A percentile compares a stretch with the other conserved stretches of the same genome.
These are phyloP conservation scores for Zelleria hepariella DNA, from an alignment of 2,888 invertebrate species.

Conservation along the genomic window DNA sequence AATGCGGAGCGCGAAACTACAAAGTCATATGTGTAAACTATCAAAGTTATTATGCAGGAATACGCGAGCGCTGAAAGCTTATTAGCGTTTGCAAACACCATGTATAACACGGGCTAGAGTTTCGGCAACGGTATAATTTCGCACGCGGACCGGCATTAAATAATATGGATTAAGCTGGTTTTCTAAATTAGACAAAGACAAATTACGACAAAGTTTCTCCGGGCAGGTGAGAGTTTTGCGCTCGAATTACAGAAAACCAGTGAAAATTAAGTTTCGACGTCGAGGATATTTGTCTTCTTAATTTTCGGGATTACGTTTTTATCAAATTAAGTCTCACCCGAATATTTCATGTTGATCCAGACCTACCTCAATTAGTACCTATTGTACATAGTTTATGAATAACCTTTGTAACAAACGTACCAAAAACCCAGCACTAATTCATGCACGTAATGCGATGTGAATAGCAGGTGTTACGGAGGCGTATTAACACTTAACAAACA, in stretches of 20 bases:
- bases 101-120: conserved; percentile 53
- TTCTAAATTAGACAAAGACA: conserved; percentile 14
- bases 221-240: conserved; percentile 1
- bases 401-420: not conserved
- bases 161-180: conserved; percentile 6
- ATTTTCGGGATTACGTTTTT: not conserved
- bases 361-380: too few relatives aligned
- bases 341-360: too few relatives aligned
- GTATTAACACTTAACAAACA: conserved; percentile 6
- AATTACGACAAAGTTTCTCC: conserved; percentile 9
- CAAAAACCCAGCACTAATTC: not conserved
- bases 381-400: too few relatives aligned
- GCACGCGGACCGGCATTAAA: conserved; percentile 3
- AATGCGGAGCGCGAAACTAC: not conserved
- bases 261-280: not conserved
- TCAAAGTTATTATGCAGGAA: conserved; percentile 14
- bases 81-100: conserved; percentile 63
- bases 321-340: not conserved
- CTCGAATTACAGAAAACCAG: conserved; percentile 3
- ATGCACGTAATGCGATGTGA: conserved; percentile 2
- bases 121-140: conserved; percentile 27
- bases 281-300: not conserved
- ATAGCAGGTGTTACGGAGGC: conserved; percentile 5
- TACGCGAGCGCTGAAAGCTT: conserved; percentile 67
- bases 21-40: conserved; percentile 2